These are phyloP conservation scores for Drosophila monieri DNA, from an alignment of 2,888 invertebrate species.

Conservation along the genomic window DNA sequence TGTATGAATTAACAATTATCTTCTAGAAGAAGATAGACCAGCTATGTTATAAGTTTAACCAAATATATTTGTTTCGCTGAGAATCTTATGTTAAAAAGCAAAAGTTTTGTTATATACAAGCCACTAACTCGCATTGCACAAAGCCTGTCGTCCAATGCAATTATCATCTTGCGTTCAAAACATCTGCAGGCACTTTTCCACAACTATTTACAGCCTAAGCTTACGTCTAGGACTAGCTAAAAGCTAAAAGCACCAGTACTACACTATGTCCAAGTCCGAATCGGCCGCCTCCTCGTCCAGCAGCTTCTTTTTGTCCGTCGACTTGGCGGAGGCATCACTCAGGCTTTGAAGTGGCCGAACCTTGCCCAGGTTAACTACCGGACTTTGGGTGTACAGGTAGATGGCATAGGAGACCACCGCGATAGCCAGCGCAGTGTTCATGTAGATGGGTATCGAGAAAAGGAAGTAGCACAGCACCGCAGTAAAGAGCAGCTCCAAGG, in stretches of 20 bases:
- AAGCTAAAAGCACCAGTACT: slow-evolving; percentile 31
- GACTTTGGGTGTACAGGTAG: slow-evolving; percentile 94
- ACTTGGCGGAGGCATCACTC: slow-evolving; percentile 52
- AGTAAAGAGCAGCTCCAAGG: slow-evolving; percentile 94
- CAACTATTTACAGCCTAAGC: slow-evolving; percentile 35
- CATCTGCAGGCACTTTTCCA: slow-evolving; percentile 59
- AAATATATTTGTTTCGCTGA: slow-evolving; percentile 43
- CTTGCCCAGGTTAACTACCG: slow-evolving; percentile 87
- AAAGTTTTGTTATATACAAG: slow-evolving; percentile 45
- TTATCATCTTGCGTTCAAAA: slow-evolving; percentile 36
- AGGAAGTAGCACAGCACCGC: slow-evolving; percentile 94
- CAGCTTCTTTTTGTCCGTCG: slow-evolving; percentile 66
- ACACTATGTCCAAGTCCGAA: slow-evolving; percentile 81
- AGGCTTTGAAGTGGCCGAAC: slow-evolving; percentile 67
- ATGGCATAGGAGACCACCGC: slow-evolving; percentile 92
- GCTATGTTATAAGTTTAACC: slow-evolving; percentile 12
- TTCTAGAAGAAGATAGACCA: slow-evolving; percentile 10
- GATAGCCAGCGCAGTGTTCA: slow-evolving; percentile 92
- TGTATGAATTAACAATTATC: background rate
- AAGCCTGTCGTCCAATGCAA: slow-evolving; percentile 41
- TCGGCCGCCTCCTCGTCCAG: slow-evolving; percentile 74
- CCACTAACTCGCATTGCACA: slow-evolving; percentile 34
- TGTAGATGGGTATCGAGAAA: slow-evolving; percentile 93
- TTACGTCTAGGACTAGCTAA: slow-evolving; percentile 19
- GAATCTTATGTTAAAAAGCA: slow-evolving; percentile 22